These are phyloP conservation scores for Drosophila seclusa DNA, from an alignment of 2,888 invertebrate genomes.

Conservation along the genomic window DNA sequence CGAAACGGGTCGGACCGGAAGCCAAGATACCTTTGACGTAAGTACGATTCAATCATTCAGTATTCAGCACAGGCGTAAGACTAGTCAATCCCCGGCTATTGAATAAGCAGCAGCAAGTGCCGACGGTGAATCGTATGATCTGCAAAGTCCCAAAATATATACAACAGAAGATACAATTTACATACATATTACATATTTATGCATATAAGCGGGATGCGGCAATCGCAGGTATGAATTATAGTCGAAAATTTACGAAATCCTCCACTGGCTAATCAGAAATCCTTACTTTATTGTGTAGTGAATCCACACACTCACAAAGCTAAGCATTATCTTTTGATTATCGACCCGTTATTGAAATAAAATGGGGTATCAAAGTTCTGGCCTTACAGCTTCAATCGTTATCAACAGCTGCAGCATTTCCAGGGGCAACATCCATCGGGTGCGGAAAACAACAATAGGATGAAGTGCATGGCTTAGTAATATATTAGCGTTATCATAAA, in stretches of 20 bases:
- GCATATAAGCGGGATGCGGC: background rate
- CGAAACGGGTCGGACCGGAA: constrained; percentile 39
- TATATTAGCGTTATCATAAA: constrained; percentile 46
- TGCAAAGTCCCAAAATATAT: constrained; percentile 20
- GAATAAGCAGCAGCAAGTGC: constrained; percentile 33
- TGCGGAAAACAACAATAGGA: constrained; percentile 32
- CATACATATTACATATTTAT: background rate
- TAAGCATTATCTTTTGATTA: background rate
- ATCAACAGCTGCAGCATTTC: constrained; percentile 8
- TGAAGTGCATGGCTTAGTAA: constrained; percentile 20
- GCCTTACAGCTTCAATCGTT: background rate
- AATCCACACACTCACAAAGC: background rate
- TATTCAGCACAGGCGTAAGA: constrained; percentile 38
- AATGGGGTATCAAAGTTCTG: background rate
- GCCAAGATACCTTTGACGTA: constrained; percentile 46
- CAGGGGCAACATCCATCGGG: constrained; percentile 37
- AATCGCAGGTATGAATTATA: background rate
- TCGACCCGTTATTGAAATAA: background rate
- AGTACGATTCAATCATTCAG: constrained; percentile 34
- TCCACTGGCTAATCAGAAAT: background rate
- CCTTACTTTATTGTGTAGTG: background rate
- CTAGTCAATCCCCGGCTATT: constrained; percentile 13
- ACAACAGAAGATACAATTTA: background rate
- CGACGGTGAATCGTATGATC: constrained; percentile 19
- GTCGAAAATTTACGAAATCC: background rate